phyloP scores from a whole-genome alignment of 2,888 invertebrate species.

The Lasioglossum morio region DNA sequence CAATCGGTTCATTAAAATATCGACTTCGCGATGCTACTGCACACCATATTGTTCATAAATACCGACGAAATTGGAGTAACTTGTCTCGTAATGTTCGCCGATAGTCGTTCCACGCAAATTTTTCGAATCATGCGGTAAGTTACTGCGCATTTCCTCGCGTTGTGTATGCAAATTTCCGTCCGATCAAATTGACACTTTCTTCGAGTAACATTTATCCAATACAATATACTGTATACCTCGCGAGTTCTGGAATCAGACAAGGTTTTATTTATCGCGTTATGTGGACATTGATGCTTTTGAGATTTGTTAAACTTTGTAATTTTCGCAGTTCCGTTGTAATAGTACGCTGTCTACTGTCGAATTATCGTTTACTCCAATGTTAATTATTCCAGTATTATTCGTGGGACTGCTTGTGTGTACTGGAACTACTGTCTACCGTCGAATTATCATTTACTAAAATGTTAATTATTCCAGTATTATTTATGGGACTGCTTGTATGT shows the following conservation, averaged over 20 bases:
- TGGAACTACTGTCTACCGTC: too few species aligned
- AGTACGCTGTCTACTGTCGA: not conserved
- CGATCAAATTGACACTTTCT: conserved; percentile 12
- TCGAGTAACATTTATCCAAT: not conserved
- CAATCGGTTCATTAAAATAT: conserved; percentile 40
- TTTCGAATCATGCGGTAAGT: conserved; percentile 26
- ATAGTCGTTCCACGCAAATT: not conserved
- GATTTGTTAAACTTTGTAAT: conserved; percentile 7
- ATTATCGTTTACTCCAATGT: not conserved
- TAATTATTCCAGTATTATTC: not conserved
- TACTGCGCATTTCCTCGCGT: conserved; percentile 23
- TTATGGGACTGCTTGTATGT: not conserved
- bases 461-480: not conserved
- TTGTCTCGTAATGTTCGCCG: not conserved
- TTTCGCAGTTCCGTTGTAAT: not conserved
- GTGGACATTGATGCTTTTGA: not conserved
- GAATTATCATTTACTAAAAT: not conserved
- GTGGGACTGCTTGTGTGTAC: not conserved
- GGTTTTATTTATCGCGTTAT: not conserved
- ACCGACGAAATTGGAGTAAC: conserved; percentile 38
- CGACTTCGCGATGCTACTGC: not conserved
- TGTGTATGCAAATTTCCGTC: conserved; percentile 8
- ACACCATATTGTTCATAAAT: conserved; percentile 50
- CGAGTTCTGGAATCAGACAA: not conserved
- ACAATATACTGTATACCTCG: not conserved